Percentiles rank a stretch among this genome's conserved stretches.
Conservation (phyloP, 2,113 vertebrate species). For the Phylloscopus trochiloides region DNA sequence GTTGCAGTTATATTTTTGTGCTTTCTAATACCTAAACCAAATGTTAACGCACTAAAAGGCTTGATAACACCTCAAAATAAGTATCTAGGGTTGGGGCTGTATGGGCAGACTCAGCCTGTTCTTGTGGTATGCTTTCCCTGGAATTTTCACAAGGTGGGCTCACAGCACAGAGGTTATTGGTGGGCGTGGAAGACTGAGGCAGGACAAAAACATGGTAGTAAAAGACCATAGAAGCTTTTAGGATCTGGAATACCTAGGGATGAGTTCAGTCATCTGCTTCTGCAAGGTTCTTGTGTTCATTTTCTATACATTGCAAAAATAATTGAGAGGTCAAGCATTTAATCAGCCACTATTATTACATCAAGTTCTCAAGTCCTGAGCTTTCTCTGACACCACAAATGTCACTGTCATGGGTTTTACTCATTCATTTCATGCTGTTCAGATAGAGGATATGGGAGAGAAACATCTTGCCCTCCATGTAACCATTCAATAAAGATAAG, state of each 20-base stretch:
- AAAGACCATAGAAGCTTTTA: neutral
- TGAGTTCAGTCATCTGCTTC: neutral
- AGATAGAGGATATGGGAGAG: neutral
- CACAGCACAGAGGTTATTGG: neutral
- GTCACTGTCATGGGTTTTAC: neutral
- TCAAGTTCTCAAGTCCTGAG: neutral
- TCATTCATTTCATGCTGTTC: neutral
- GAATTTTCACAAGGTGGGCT: neutral
- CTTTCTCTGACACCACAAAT: neutral
- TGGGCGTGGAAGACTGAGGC: neutral
- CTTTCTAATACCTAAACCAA: neutral
- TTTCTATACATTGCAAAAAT: neutral
- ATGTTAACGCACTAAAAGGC: neutral
- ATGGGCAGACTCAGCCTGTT: neutral
- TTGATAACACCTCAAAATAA: neutral
- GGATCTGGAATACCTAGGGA: neutral
- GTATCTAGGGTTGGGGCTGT: neutral
- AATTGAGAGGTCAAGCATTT: conserved; percentile 8
- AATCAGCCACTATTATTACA: neutral
- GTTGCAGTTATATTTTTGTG: neutral
- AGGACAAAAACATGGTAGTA: neutral
- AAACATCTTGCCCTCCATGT: neutral
- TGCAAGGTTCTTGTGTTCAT: neutral
- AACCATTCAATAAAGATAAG: neutral
- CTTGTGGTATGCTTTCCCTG: neutral